Conservation (phyloP, 1,140 invertebrate species). For the Thalassaphorura encarpata region DNA sequence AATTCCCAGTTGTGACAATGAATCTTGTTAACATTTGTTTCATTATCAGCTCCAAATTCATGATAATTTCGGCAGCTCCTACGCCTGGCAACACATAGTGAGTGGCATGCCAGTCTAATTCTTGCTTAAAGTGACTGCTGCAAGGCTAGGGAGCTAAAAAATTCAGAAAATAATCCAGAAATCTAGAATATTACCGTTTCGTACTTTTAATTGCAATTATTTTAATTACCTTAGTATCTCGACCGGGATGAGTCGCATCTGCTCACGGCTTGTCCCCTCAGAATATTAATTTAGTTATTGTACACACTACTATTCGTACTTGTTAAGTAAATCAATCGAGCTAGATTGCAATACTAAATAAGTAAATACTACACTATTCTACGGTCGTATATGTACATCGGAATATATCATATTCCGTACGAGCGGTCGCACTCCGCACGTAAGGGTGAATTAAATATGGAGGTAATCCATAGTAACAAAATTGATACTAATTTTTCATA, state of each 20-base stretch:
- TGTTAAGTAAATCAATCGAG: too few species aligned
- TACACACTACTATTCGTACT: too few species aligned
- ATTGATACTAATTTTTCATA: too few species aligned
- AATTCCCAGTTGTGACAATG: slow-evolving; percentile 8
- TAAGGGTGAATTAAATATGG: too few species aligned
- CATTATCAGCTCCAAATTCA: slow-evolving; percentile 31
- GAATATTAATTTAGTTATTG: not conserved
- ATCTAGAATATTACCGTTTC: not conserved
- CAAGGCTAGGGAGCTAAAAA: slow-evolving; percentile 3
- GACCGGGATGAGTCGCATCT: not conserved
- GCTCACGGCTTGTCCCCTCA: not conserved
- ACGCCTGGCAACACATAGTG: slow-evolving; percentile 15
- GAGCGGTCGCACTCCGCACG: too few species aligned
- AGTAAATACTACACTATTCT: too few species aligned
- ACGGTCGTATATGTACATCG: too few species aligned
- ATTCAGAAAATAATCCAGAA: not conserved
- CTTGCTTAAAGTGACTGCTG: slow-evolving; percentile 14
- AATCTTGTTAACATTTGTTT: slow-evolving; percentile 32
- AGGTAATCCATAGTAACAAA: too few species aligned
- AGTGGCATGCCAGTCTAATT: slow-evolving; percentile 16
- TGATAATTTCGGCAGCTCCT: slow-evolving; percentile 33
- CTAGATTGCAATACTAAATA: too few species aligned
- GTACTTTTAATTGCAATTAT: not conserved
- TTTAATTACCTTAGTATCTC: not conserved
- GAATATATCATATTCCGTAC: too few species aligned